phyloP scores from a whole-genome alignment of 2,888 invertebrate species.

The Boloria euphrosyne region DNA sequence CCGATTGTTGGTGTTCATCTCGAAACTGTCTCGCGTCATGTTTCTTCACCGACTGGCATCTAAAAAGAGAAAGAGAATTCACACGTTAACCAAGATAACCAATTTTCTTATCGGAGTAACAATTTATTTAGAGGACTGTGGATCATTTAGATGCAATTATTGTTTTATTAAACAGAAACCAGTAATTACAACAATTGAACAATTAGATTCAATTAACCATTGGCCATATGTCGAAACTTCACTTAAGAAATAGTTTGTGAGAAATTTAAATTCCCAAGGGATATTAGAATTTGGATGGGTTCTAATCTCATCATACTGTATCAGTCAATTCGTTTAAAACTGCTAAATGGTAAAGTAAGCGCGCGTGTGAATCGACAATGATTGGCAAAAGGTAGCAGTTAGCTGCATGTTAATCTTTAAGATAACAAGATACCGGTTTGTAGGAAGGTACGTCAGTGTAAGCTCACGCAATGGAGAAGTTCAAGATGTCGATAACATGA shows the following conservation, averaged over 20 bases:
- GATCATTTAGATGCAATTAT: constrained; percentile 24
- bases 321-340: constrained; percentile 47
- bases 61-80: constrained; percentile 58
- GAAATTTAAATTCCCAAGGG: not conserved
- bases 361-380: constrained; percentile 60
- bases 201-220: constrained; percentile 58
- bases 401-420: constrained; percentile 47
- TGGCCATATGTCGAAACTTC: constrained; percentile 11
- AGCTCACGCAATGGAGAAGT: not conserved
- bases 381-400: constrained; percentile 46
- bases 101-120: constrained; percentile 57
- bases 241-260: not conserved
- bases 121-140: constrained; percentile 5
- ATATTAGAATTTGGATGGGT: not conserved
- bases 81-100: constrained; percentile 44
- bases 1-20: constrained; percentile 71
- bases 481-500: no score
- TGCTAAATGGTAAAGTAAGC: constrained; percentile 59
- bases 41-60: constrained; percentile 69
- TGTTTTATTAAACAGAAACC: constrained; percentile 50
- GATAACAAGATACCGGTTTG: constrained; percentile 36
- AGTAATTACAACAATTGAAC: constrained; percentile 53
- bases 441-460: constrained; percentile 2
- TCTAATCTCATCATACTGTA: constrained; percentile 16
- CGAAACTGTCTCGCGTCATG: constrained; percentile 75